A percentile compares a stretch with the other conserved stretches of the same genome.
Conservation (phyloP, 1,140 invertebrate genomes). For the Paralvinella palmiformis region DNA sequence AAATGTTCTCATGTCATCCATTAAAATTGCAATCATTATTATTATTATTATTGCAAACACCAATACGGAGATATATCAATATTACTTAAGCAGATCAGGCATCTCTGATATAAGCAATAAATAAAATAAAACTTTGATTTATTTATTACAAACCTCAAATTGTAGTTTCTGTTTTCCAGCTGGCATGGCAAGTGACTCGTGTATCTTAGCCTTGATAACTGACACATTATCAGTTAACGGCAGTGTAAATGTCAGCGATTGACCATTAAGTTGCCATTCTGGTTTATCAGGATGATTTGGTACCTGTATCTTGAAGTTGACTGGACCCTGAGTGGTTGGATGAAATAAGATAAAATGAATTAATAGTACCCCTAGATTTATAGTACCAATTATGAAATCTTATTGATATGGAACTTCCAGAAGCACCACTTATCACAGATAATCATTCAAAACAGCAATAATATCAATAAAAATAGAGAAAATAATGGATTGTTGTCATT, state of each 20-base stretch:
- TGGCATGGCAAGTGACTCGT: constrained; percentile 86
- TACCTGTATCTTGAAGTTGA: constrained; percentile 71
- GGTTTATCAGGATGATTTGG: constrained; percentile 78
- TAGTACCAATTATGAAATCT: too few relatives aligned
- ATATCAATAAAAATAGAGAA: not conserved
- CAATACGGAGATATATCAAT: not conserved
- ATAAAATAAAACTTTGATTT: too few relatives aligned
- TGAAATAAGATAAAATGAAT: too few relatives aligned
- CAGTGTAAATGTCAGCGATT: constrained; percentile 72
- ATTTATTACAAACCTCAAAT: constrained; percentile 66
- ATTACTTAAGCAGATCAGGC: not conserved
- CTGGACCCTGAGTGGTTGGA: constrained; percentile 62
- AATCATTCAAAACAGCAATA: not conserved
- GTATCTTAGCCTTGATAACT: constrained; percentile 81
- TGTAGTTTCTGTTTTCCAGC: constrained; percentile 95
- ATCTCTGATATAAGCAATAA: too few relatives aligned
- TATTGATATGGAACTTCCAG: too few relatives aligned
- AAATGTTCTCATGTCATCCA: too few relatives aligned
- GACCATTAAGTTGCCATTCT: constrained; percentile 96
- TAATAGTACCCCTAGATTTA: too few relatives aligned
- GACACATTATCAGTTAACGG: constrained; percentile 73
- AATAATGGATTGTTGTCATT: not conserved
- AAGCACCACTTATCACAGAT: too few relatives aligned
- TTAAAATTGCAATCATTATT: too few relatives aligned
- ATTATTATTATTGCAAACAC: too few relatives aligned